These are phyloP conservation scores for Camponotus vicinus DNA, from an alignment of 1,140 invertebrate species.

Conservation along the genomic window DNA sequence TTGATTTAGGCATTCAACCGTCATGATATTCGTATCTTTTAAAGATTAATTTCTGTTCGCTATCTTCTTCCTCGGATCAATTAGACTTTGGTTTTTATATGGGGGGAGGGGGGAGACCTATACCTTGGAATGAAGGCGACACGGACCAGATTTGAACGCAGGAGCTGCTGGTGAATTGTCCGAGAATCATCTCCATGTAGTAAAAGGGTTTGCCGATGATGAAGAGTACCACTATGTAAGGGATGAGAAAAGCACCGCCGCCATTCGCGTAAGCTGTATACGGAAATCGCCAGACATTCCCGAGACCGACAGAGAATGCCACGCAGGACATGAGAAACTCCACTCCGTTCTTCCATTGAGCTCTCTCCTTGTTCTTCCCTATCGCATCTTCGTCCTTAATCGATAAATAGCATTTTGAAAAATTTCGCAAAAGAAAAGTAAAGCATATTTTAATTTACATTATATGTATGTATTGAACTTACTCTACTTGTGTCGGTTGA, in stretches of 20 bases:
- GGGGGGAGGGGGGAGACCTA: no score
- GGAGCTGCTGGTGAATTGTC: conserved; percentile 93
- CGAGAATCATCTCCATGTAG: conserved; percentile 95
- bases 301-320: conserved; percentile 95
- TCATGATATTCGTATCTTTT: neutral
- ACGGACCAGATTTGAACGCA: conserved; percentile 89
- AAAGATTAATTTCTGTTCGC: no score
- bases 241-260: conserved; percentile 94
- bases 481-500: conserved; percentile 71
- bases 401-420: conserved; percentile 79
- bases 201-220: conserved; percentile 96
- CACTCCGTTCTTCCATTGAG: conserved; percentile 93
- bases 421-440: neutral
- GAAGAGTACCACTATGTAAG: conserved; percentile 95
- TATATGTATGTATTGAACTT: neutral
- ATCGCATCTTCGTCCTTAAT: conserved; percentile 63
- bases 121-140: conserved; percentile 85
- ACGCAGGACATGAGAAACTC: conserved; percentile 97
- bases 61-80: neutral
- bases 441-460: neutral
- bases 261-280: conserved; percentile 95
- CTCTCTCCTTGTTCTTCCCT: conserved; percentile 79
- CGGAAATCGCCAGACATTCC: conserved; percentile 96
- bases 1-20: no score
- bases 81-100: neutral